Base-by-base conservation (phyloP, 2,797 vertebrate species). In the Bucorvus abyssinicus region DNA sequence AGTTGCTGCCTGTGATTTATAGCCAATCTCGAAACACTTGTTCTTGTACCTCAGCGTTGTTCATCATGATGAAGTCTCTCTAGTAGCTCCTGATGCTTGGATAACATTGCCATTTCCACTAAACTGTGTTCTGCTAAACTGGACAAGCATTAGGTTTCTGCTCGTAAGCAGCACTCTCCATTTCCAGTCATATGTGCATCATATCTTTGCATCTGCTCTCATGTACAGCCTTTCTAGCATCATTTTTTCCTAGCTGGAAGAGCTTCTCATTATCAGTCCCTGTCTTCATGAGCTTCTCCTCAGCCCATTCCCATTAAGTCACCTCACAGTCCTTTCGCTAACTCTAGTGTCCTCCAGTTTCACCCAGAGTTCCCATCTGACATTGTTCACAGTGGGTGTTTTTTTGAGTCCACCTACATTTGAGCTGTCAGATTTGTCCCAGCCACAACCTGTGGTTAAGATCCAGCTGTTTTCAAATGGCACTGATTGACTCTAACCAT, bases 301-400 rank as follows among this genome's bases (percentile, higher is more conserved):
- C 26, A 71, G 32, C n/a, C 26, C 26, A 21, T 73, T 91, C 82
- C 29, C 34, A 24, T 36, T 57, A 29, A 27, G 52, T 55, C 36
- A 42, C 21, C 6, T 40, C 19, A 20, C 5, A 27, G 24, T 65
- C 29, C 59, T 79, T 90, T 69, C 29, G 44, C 21, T 30, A 70
- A 50, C 21, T 7, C 16, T 10, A 24, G 18, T 8, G 13, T 68
- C n/a, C 57, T 79, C 30, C 40, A 21, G 4, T 20, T 59, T 50
- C 40, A 75, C 40, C n/a, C 24, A 9, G 23, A 83, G 38, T 68
- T 84, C 34, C 74, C 59, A n/a, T 52, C 17, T 64, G 49, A 40
- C 9, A 8, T 14, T 34, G 15, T 24, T 9, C 30, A 24, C 44
- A 52, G 2, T 26, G 15, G 24, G 4, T 1, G 0, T 8, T 56